Base-by-base conservation (phyloP, 2,888 invertebrate genomes). In the Strigamia transsilvanica region DNA sequence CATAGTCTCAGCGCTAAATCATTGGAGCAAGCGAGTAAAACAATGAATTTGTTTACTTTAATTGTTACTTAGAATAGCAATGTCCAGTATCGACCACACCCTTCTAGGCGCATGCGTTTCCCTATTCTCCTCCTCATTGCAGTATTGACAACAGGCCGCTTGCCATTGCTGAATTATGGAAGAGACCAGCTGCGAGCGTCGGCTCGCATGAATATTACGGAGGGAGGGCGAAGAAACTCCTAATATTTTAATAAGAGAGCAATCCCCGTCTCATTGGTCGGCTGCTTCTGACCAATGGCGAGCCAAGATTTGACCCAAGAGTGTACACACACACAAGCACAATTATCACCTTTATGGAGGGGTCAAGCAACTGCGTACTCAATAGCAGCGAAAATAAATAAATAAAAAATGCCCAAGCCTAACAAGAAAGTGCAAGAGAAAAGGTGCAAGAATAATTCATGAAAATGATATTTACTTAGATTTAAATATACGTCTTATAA, bases 341-440 rank as follows among this genome's bases (percentile, higher is more conserved):
- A 46, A 46, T 46, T 46, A 46, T 46, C 46, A 46, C 46, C 46
- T 46, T 46, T 46, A 46, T 46, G 46, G 46, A 7, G 15, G 46
- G 46, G 46, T 46, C 46, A 46, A 46, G 46, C 46, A 46, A 46
- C 46, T 46, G 46, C 46, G 46, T 46, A 15, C 46, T 46, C 73
- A 73, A 73, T 73, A 73, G 32, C 73, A 73, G n/a, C 2, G 5
- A 73, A 73, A 73, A 73, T 32, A 73, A 73, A 32, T 73, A 32
- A 56, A 73, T 18, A 73, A 27, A 73, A 73, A 15, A 27, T 7
- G 13, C n/a, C n/a, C 27, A 73, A 23, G 27, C 18, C 13, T 73
- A 73, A 73, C 4, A 7, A 73, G 7, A 73, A 73, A 18, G 23
- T 13, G n/a, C 13, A 3, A 73, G 15, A 15, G 3, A 13, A 15